Evolutionary conservation across 2,888 invertebrate species (phyloP).

Genomic region (Amphipoea oculea): DNA sequence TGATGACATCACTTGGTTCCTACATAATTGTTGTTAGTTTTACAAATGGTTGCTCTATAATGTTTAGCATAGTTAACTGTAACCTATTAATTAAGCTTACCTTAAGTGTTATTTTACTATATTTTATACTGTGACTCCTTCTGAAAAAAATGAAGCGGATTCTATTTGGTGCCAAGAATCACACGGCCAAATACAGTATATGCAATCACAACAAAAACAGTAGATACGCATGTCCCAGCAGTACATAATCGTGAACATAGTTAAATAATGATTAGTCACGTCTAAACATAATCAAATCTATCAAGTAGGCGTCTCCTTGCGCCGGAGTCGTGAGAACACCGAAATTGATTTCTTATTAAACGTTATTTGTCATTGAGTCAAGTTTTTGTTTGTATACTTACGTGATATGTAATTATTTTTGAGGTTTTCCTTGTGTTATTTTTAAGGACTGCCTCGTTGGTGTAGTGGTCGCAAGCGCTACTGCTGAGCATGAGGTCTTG

Average conservation of each 20-base stretch:
- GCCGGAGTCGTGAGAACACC: slow-evolving; percentile 71
- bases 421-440: slow-evolving; percentile 37
- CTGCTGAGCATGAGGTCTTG: neutral
- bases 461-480: neutral
- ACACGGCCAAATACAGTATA: neutral
- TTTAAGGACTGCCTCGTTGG: neutral
- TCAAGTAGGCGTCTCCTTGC: slow-evolving; percentile 66
- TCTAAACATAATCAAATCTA: slow-evolving; percentile 59
- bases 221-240: slow-evolving; percentile 40
- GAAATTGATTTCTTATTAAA: slow-evolving; percentile 77
- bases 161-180: neutral
- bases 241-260: slow-evolving; percentile 58
- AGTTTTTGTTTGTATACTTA: slow-evolving; percentile 58
- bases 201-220: slow-evolving; percentile 52
- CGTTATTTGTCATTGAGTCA: slow-evolving; percentile 62
- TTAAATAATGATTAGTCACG: slow-evolving; percentile 62
- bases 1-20: neutral
- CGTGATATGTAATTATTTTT: slow-evolving; percentile 32
- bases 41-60: neutral
- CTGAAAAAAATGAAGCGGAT: neutral
- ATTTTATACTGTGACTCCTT: neutral
- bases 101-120: neutral
- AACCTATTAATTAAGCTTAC: neutral
- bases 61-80: neutral
- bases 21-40: neutral